Percentiles rank a stretch among this genome's conserved stretches.
Conservation (phyloP, 2,888 invertebrate species). For the Saturnia pavonia region DNA sequence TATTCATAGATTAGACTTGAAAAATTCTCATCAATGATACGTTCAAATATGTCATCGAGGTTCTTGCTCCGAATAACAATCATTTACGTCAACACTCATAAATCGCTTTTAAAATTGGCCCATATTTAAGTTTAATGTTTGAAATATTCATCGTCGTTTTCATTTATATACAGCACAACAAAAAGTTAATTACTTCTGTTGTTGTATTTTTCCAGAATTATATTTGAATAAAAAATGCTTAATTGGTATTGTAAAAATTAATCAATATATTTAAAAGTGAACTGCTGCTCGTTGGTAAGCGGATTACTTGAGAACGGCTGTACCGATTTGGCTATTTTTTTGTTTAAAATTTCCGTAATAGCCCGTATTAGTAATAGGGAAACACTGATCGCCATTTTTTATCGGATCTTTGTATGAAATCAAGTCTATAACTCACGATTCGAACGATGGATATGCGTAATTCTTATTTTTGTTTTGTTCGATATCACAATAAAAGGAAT, state of each 20-base stretch:
- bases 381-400: too few species aligned
- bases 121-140: neutral
- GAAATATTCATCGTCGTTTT: neutral
- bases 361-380: too few species aligned
- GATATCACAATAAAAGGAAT: too few species aligned
- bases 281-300: too few species aligned
- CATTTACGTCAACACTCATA: neutral
- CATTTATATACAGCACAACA: neutral
- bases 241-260: neutral
- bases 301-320: too few species aligned
- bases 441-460: too few species aligned
- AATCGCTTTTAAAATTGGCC: neutral
- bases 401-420: too few species aligned
- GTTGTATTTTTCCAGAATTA: neutral
- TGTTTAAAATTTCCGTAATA: too few species aligned
- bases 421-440: too few species aligned
- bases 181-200: neutral
- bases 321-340: too few species aligned
- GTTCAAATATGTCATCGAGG: neutral
- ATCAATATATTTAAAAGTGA: too few species aligned
- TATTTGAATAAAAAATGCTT: neutral
- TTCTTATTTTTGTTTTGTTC: too few species aligned
- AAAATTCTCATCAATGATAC: neutral
- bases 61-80: neutral
- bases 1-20: neutral